Evolutionary conservation across 2,797 vertebrate species (phyloP), one percentile per base, ranked within the genome.

Genomic region (Urosaurus nigricauda): DNA sequence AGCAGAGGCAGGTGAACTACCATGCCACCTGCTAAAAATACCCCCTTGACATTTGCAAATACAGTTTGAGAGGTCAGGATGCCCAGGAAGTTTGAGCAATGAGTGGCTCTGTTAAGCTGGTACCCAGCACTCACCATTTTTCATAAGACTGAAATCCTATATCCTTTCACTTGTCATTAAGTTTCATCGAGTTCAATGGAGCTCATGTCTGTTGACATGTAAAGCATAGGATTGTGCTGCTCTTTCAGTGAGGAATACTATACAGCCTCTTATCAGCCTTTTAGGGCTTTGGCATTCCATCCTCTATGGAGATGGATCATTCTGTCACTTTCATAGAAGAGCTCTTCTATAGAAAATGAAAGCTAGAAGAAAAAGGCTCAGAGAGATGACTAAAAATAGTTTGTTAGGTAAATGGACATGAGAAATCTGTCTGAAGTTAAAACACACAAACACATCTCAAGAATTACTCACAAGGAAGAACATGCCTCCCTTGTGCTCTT

Each of bases 21-120:
- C 71, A 17, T 79, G 91, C 94, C 94, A 94, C 80, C 24, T 53
- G 71, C 90, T 96, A 96, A 96, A 96, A 95, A 95, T 96, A 96
- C n/a, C 63, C 88, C 35, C 73, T 79, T 89, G 82, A 56, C 75
- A 58, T 93, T 93, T 86, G 79, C 91, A 87, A 40, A n/a, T 58
- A 87, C 43, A 12, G 53, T 85, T 13, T n/a, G 47, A 90, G 90
- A 84, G 65, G 77, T 40, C 81, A 74, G 37, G 43, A 87, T 47
- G 71, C 60, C 13, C 35, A 29, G 43, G 84, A 73, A n/a, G 68
- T 87, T 85, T 91, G 85, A 73, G 65, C 70, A 73, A 86, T 3
- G 19, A 13, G 11, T 32, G 47, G 68, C 35, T 63, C 26, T 1
- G 11, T 51, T 47, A 1, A 1, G 63, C 29, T 21, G 9, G 53